These are phyloP conservation scores for Genyomyrus donnyi DNA, from an alignment of 2,113 vertebrate species.

Conservation along the genomic window DNA sequence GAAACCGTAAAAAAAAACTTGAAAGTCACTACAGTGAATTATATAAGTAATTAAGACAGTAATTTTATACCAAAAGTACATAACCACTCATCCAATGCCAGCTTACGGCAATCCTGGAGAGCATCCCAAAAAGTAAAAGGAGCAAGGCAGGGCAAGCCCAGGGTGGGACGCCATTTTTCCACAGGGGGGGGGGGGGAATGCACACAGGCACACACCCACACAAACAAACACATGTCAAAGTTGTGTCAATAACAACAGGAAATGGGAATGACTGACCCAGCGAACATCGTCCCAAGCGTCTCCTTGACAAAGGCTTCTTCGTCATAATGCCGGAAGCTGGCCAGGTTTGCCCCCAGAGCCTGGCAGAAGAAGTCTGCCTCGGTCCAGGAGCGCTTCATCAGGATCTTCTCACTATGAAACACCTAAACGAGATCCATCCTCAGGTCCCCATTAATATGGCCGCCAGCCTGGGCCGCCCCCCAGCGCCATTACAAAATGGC, in stretches of 20 bases:
- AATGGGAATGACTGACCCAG: slow-evolving; percentile 59
- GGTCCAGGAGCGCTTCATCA: slow-evolving; percentile 84
- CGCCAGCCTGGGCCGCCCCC: neutral
- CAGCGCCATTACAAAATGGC: neutral
- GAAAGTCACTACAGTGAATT: slow-evolving; percentile 10
- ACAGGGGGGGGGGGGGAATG: neutral
- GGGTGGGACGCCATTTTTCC: neutral
- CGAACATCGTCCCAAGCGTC: slow-evolving; percentile 77
- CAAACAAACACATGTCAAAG: neutral
- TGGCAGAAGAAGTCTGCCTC: slow-evolving; percentile 85
- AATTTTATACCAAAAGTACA: neutral
- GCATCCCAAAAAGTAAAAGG: neutral
- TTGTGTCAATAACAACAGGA: neutral
- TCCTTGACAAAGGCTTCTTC: slow-evolving; percentile 81
- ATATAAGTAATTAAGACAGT: neutral
- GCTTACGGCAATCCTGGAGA: neutral
- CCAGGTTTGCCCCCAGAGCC: slow-evolving; percentile 83
- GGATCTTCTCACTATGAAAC: slow-evolving; percentile 85
- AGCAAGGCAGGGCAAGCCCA: neutral
- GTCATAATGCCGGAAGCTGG: slow-evolving; percentile 78
- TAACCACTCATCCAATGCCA: neutral
- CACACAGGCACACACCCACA: neutral
- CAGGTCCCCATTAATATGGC: neutral
- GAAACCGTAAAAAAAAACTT: neutral
- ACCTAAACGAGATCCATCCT: slow-evolving; percentile 59